A percentile compares a stretch with the other conserved stretches of the same genome.
Conservation (phyloP, 2,113 vertebrate genomes). For the Chamaea fasciata region DNA sequence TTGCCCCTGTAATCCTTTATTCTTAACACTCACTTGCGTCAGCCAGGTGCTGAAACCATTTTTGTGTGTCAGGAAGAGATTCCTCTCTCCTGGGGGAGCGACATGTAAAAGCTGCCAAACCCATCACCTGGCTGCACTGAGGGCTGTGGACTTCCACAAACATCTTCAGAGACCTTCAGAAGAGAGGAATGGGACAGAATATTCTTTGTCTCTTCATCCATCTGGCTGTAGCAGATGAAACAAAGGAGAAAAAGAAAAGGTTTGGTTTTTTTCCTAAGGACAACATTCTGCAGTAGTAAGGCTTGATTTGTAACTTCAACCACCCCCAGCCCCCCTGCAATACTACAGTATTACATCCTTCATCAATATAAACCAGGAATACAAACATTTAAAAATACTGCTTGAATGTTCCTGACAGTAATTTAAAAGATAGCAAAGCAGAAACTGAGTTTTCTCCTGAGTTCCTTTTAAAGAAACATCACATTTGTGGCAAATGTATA, state of each 20-base stretch:
- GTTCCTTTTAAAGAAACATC: neutral
- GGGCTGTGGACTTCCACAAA: rapidly evolving
- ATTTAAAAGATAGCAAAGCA: neutral
- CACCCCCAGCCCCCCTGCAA: neutral
- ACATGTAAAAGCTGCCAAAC: neutral
- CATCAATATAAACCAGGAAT: neutral
- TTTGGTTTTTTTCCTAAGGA: neutral
- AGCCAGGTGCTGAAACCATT: neutral
- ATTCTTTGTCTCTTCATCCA: neutral
- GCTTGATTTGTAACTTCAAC: neutral
- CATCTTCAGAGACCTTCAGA: neutral
- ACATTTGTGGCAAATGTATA: neutral
- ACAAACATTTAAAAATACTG: neutral
- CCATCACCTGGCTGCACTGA: neutral
- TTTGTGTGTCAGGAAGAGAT: neutral
- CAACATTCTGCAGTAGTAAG: neutral
- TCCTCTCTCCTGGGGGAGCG: rapidly evolving
- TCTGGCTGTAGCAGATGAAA: too few relatives aligned
- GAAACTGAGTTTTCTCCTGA: neutral
- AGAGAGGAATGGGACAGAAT: neutral
- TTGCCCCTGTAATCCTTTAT: neutral
- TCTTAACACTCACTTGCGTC: neutral
- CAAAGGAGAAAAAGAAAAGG: too few relatives aligned
- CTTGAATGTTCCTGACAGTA: neutral
- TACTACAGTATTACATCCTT: neutral